These are phyloP conservation scores for Actenoides hombroni DNA, from an alignment of 2,113 vertebrate genomes.

Conservation along the genomic window DNA sequence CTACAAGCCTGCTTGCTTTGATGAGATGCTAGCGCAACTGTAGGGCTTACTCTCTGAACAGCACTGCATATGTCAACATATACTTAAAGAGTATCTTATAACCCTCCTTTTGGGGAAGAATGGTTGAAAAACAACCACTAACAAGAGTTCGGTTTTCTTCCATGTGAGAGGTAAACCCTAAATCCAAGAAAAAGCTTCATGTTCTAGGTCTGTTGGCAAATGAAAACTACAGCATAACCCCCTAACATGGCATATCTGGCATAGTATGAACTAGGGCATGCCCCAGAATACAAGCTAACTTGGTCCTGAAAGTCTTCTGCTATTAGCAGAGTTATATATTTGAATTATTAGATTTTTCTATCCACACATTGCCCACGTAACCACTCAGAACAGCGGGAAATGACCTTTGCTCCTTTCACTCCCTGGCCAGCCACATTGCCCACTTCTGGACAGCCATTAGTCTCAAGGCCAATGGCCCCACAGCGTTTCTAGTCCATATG, in stretches of 20 bases:
- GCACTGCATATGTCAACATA: fast-evolving
- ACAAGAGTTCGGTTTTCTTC: background rate
- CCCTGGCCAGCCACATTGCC: background rate
- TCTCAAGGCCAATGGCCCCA: background rate
- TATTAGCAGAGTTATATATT: background rate
- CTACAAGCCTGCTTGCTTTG: fast-evolving
- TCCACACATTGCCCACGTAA: background rate
- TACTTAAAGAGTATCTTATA: background rate
- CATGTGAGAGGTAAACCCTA: background rate
- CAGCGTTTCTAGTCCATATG: background rate
- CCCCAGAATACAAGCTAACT: background rate
- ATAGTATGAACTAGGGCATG: background rate
- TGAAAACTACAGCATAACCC: background rate
- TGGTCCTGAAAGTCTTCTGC: background rate
- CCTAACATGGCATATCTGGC: too few species aligned
- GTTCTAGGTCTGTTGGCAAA: background rate
- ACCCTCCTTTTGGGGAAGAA: background rate
- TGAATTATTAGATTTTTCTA: background rate
- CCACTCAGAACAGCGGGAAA: background rate
- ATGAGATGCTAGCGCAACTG: fast-evolving
- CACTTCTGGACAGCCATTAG: too few species aligned
- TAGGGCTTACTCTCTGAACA: background rate
- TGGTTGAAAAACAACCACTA: background rate
- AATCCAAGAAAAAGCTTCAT: background rate
- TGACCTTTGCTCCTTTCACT: background rate